Base-by-base conservation (phyloP, 2,888 invertebrate genomes). In the Apodemia duryi region DNA sequence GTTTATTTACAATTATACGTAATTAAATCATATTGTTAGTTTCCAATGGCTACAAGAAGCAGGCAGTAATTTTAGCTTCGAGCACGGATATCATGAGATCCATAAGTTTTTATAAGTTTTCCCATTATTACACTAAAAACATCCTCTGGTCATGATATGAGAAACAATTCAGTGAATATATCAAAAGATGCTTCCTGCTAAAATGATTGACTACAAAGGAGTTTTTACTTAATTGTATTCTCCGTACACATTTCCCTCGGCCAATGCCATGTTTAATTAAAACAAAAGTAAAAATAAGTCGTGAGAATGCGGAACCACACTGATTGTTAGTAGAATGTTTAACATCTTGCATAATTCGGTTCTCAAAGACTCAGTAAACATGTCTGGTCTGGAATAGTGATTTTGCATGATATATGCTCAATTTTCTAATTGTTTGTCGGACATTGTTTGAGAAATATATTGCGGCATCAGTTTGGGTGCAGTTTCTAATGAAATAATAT, bases 131-230 rank as follows among this genome's bases (percentile, higher is more conserved):
- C 28, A 7, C 52, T 54, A 54, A 54, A 52, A 54, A 54, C 54
- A 21, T 29, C 28, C 54, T 28, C 28, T 54, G 54, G 54, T 54
- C 57, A 57, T 32, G 57, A 57, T 32, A 57, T 32, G 57, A n/a
- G 32, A 57, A 57, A 32, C 11, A 29, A 32, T 57, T 7, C 32
- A 11, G 28, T 29, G 28, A 29, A 54, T 29, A 54, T 54, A 10
- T 29, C 13, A 6, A 57, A 57, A 29, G 13, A 32, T 13, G 32
- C 57, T 54, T 54, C 54, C 54, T 54, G 11, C 4, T 54, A 28
- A 64, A n/a, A 11, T 66, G 65, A 65, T 69, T 69, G 68, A 66
- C 63, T 67, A 69, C 68, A 68, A 69, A 64, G 46, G 65, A 64
- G 64, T 65, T 65, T 65, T 65, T 65, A 43, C 61, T 65, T 64